Evolutionary conservation across 2,888 invertebrate genomes (phyloP).

Genomic region (Melieria picta): DNA sequence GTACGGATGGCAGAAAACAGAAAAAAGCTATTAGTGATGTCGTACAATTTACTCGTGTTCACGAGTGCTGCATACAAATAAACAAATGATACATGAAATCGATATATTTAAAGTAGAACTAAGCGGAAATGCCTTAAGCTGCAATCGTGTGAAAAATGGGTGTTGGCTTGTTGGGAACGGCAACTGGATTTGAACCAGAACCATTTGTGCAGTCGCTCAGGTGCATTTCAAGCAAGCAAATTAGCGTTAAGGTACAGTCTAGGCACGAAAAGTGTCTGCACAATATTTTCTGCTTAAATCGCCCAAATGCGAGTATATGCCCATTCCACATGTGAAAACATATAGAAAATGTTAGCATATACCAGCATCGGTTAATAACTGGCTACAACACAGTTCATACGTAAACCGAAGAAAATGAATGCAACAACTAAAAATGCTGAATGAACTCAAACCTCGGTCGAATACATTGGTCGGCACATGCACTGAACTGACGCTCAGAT

Average conservation of each 20-base stretch:
- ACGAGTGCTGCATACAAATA: background rate
- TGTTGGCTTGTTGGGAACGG: background rate
- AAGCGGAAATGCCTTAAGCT: background rate
- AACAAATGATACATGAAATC: background rate
- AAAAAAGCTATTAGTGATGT: background rate
- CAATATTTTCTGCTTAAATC: constrained; percentile 45
- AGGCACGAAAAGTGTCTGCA: constrained; percentile 43
- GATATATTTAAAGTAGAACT: background rate
- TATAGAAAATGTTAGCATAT: no score
- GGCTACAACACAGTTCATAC: no score
- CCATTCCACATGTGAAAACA: no score
- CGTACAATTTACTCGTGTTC: background rate
- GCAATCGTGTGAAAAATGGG: background rate
- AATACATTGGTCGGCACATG: constrained; percentile 97
- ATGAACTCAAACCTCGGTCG: constrained; percentile 76
- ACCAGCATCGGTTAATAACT: no score
- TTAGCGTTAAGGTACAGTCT: constrained; percentile 40
- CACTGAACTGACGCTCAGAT: constrained; percentile 84
- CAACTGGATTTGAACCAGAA: constrained; percentile 39
- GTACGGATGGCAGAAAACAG: background rate
- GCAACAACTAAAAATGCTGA: constrained; percentile 10
- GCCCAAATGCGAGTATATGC: no score
- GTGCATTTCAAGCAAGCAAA: constrained; percentile 27
- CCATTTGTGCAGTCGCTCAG: constrained; percentile 46
- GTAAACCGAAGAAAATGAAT: background rate